Evolutionary conservation across 2,888 invertebrate genomes (phyloP), one percentile per base, ranked within the genome.

Genomic region (Tetragonisca angustula): DNA sequence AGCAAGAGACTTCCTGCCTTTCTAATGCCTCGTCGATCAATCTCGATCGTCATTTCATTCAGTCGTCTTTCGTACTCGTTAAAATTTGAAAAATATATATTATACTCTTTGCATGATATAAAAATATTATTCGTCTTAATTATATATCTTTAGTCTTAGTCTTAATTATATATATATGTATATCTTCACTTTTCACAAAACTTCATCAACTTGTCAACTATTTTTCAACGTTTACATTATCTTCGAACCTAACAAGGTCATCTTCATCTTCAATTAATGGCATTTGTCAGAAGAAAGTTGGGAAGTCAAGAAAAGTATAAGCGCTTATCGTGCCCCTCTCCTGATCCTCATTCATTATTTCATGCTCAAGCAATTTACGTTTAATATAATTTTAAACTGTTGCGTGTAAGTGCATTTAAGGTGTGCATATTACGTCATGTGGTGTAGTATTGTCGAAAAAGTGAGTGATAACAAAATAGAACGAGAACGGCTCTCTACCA

Each of bases 291-390:
- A n/a, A n/a, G n/a, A 4, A 56, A 15, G 15, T 56, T n/a, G 1
- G 5, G 15, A 0, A 24, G 24, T 59, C n/a, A 2, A 43, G 5
- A 5, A 11, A n/a, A 5, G 2, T 59, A 15, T 15, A 59, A 43
- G 43, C 43, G 9, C 24, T 59, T n/a, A 59, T 68, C 61, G 17
- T 61, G 61, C 15, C 24, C 5, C 5, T 50, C 50, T n/a, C 5
- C n/a, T 59, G 5, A 59, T 59, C n/a, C 24, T n/a, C 56, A 15
- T 24, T 59, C n/a, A n/a, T 36, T 76, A 62, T 61, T 70, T 27
- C 65, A 68, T 79, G 77, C 75, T 83, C 79, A 85, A 83, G 32
- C 73, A 59, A 73, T 59, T 19, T 52, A 49, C 19, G 13, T 54
- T 49, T 72, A 64, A 79, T 78, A 70, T 74, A 76, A 50, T 56